Conservation (phyloP, 2,888 invertebrate species). For the Hyppa rectilinea region DNA sequence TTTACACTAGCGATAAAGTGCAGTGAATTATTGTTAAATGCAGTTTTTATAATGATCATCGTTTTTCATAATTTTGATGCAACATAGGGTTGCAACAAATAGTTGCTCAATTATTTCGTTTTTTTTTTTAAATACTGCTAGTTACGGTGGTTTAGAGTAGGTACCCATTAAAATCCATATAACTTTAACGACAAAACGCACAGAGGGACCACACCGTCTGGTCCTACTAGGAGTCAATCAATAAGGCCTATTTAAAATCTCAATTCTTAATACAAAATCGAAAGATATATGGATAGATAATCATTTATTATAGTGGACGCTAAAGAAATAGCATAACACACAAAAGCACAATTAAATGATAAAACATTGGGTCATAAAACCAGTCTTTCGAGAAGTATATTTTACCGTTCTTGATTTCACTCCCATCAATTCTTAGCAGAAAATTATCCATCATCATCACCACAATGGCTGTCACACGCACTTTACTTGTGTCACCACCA, state of each 20-base stretch:
- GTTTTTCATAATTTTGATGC: neutral
- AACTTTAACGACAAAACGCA: neutral
- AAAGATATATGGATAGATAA: too few species aligned
- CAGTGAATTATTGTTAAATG: constrained; percentile 22
- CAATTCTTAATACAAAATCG: neutral
- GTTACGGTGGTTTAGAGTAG: too few species aligned
- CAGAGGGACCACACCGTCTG: neutral
- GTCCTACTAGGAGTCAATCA: neutral
- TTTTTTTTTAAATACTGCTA: too few species aligned
- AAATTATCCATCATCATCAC: constrained; percentile 18
- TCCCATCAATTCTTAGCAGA: constrained; percentile 1
- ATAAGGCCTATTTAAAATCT: too few species aligned
- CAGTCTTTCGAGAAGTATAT: neutral
- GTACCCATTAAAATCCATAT: neutral
- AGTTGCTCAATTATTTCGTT: too few species aligned
- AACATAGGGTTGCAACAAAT: neutral
- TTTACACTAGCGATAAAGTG: neutral
- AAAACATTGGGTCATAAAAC: neutral
- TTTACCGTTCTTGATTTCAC: neutral
- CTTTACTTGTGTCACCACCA: constrained; percentile 19
- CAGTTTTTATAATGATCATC: constrained; percentile 19
- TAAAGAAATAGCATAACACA: too few species aligned
- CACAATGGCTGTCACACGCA: constrained; percentile 34
- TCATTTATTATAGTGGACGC: too few species aligned
- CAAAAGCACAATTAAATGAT: too few species aligned